Conservation (phyloP, 2,888 invertebrate species). For the Drosophila longiperda region DNA sequence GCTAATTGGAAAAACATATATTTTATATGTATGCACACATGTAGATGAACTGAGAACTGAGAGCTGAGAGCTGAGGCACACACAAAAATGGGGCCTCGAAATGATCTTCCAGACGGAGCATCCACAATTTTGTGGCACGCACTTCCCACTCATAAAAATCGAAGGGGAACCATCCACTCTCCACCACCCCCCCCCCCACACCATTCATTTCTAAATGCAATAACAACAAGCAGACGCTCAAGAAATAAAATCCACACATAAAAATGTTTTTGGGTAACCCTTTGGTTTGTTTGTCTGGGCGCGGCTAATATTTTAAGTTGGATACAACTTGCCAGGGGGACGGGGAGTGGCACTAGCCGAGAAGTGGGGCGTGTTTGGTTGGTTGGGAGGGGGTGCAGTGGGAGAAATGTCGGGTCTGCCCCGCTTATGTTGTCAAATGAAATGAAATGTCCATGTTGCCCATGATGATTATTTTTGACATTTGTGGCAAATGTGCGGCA, state of each 20-base stretch:
- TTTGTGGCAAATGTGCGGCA: slow-evolving; percentile 78
- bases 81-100: not conserved
- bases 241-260: slow-evolving; percentile 68
- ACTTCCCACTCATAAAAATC: slow-evolving; percentile 78
- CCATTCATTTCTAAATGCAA: slow-evolving; percentile 24
- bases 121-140: slow-evolving; percentile 55
- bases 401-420: slow-evolving; percentile 6
- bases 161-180: slow-evolving; percentile 38
- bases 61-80: not conserved
- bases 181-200: no score
- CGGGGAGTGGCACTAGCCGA: slow-evolving; percentile 5
- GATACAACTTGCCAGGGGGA: not conserved
- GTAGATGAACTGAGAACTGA: slow-evolving; percentile 14
- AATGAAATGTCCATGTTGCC: slow-evolving; percentile 68
- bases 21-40: slow-evolving; percentile 67
- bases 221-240: slow-evolving; percentile 61
- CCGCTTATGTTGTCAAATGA: slow-evolving; percentile 73
- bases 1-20: slow-evolving; percentile 80
- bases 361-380: slow-evolving; percentile 16
- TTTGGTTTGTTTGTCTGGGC: slow-evolving; percentile 53
- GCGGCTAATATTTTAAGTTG: slow-evolving; percentile 25
- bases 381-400: not conserved
- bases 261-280: slow-evolving; percentile 73
- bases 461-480: slow-evolving; percentile 79
- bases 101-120: slow-evolving; percentile 24